Conservation (phyloP, 2,797 vertebrate species). For the Oreortyx pictus region DNA sequence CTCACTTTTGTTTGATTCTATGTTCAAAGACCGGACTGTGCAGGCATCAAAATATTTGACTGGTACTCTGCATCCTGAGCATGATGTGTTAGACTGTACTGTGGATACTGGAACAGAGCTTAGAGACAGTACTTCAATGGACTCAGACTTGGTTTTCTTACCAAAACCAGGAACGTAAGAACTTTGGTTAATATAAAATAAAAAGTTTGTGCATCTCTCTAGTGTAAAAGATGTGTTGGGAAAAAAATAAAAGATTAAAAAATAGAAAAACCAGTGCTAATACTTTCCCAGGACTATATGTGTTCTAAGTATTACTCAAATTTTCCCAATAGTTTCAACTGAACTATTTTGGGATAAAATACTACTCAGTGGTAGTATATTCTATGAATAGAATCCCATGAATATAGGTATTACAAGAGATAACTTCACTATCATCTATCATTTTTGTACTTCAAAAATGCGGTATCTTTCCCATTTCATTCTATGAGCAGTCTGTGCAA, state of each 20-base stretch:
- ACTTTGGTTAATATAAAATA: neutral
- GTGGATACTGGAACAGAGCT: neutral
- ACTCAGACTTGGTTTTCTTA: neutral
- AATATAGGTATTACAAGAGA: neutral
- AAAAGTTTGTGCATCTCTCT: neutral
- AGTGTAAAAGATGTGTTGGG: neutral
- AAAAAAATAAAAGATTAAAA: neutral
- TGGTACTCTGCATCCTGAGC: neutral
- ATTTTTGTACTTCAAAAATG: neutral
- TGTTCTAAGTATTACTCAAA: neutral
- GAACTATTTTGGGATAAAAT: neutral
- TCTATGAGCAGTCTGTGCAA: neutral
- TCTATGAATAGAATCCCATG: neutral
- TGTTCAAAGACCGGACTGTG: neutral
- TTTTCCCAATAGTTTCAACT: neutral
- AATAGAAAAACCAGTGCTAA: neutral
- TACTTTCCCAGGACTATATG: neutral
- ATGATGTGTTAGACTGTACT: neutral
- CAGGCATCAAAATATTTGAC: neutral
- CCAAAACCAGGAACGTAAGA: neutral
- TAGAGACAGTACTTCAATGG: neutral
- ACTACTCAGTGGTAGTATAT: neutral
- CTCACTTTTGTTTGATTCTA: neutral
- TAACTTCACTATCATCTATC: neutral
- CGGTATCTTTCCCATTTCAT: neutral